Base-by-base conservation (phyloP, 2,888 invertebrate species). In the Norana najaformis region DNA sequence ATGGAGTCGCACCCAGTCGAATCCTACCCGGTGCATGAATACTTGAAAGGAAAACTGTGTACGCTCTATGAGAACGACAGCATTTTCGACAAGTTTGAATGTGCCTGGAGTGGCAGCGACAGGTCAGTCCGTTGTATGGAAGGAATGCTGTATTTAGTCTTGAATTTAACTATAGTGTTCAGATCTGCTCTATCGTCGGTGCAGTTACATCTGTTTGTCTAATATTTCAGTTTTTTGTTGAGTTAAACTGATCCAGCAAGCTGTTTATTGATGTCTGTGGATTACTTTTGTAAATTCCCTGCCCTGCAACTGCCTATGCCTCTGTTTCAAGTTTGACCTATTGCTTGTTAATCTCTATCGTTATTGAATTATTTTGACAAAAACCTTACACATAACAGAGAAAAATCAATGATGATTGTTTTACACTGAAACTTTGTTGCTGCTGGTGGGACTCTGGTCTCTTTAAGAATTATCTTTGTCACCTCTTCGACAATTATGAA, bases 71-170 rank as follows among this genome's bases (percentile, higher is more conserved):
- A 99, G 96, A 99, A 99, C 95, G 99, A 99, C 96, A 99, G 99
- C 96, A 99, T 99, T 95, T 99, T 99, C 95, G 99, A 99, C 96
- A 99, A 99, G 96, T 99, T 99, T 95, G 99, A 99, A 95, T 99
- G 99, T 96, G 98, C 98, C 96, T 99, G 99, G 99, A 99, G 98
- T 95, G 99, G 99, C 91, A 98, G 97, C 95, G 99, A 99, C 95
- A 97, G 98, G 96, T 96, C 93, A 93, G 95, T 93, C 13, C 23
- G 13, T 34, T 88, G 13, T 69, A n/a, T 41, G 41, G 18, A 23
- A 30, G 8, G 41, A 18, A 36, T n/a, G n/a, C 69, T n/a, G 13
- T 69, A 8, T 69, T 69, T 53, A 39, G 88, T 89, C 88, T 88
- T 90, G 89, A 83, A 34, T 83, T 35, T 6, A 36, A 35, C n/a